Conservation (phyloP, 2,888 invertebrate genomes). For the Sericinus montela region DNA sequence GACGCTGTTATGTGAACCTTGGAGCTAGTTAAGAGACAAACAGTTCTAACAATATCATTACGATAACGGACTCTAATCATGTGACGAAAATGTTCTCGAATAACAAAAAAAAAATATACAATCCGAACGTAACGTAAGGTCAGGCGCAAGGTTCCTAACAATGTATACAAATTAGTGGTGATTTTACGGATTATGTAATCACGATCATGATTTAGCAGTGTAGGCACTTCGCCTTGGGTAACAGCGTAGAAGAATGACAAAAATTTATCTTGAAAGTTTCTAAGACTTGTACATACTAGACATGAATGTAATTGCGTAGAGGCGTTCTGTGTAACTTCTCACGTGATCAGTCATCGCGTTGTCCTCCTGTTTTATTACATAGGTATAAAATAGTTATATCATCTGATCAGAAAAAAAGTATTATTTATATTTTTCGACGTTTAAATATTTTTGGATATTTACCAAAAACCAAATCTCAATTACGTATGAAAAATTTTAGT, state of each 20-base stretch:
- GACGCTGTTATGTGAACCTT: constrained; percentile 50
- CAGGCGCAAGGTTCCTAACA: constrained; percentile 11
- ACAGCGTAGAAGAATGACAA: neutral
- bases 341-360: neutral
- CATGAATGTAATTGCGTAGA: neutral
- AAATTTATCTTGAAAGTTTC: neutral
- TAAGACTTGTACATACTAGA: neutral
- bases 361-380: neutral
- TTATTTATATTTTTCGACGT: too few relatives aligned
- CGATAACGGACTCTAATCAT: constrained; percentile 25
- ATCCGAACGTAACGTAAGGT: constrained; percentile 10
- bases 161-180: constrained; percentile 14
- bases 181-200: neutral
- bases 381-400: too few relatives aligned
- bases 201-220: neutral
- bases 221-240: neutral
- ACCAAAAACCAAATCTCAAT: too few relatives aligned
- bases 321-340: neutral
- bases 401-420: too few relatives aligned
- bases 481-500: too few relatives aligned
- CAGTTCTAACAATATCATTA: neutral
- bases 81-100: constrained; percentile 12
- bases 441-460: too few relatives aligned
- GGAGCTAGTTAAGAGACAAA: constrained; percentile 32
- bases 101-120: constrained; percentile 16